These are phyloP conservation scores for Falcunculus frontatus DNA, from an alignment of 2,113 vertebrate species.

Conservation along the genomic window DNA sequence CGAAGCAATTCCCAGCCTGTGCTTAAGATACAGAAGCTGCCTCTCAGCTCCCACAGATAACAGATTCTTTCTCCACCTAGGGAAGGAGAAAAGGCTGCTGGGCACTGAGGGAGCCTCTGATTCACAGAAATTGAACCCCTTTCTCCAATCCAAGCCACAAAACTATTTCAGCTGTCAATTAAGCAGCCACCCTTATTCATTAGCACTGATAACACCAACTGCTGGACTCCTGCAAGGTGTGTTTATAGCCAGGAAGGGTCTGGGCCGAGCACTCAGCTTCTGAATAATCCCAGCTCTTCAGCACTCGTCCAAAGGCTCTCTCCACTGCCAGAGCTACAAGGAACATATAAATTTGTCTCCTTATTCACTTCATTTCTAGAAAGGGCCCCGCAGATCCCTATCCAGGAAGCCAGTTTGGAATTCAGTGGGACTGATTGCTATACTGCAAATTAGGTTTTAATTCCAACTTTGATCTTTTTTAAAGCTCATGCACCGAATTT, in stretches of 20 bases:
- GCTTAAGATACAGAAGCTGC: not conserved
- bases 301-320: not conserved
- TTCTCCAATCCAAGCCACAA: not conserved
- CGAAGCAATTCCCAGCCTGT: not conserved
- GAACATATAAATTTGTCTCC: not conserved
- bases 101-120: not conserved
- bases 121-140: not conserved
- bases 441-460: not conserved
- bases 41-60: not conserved
- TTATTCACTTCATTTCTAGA: too few relatives aligned
- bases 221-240: not conserved
- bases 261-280: not conserved
- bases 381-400: not conserved
- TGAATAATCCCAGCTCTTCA: not conserved
- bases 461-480: not conserved
- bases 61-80: not conserved
- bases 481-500: not conserved
- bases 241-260: not conserved
- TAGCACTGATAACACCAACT: not conserved
- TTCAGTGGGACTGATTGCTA: not conserved
- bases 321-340: not conserved
- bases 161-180: not conserved
- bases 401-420: not conserved
- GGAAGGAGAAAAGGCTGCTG: too few relatives aligned
- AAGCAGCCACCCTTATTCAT: too few relatives aligned